A percentile compares a stretch with the other conserved stretches of the same genome.
Conservation (phyloP, 2,888 invertebrate genomes). For the Brachyptera putata region DNA sequence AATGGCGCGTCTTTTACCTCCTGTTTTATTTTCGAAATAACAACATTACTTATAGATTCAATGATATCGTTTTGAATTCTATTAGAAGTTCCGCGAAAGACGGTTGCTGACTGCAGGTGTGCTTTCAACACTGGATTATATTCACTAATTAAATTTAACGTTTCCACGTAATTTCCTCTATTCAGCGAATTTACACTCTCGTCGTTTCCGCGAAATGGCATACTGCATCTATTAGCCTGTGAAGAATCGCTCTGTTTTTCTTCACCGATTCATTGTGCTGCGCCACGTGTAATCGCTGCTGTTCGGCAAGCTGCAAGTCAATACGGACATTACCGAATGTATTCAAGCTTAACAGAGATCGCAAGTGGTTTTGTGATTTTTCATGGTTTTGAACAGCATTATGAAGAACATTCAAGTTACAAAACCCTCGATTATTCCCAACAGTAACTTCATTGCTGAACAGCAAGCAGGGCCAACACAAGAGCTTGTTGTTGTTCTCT, state of each 20-base stretch:
- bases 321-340: conserved; percentile 18
- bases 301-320: conserved; percentile 3
- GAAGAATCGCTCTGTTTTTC: conserved; percentile 2
- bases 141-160: conserved; percentile 23
- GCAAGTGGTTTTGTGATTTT: background rate
- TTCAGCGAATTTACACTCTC: conserved; percentile 2
- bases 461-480: conserved; percentile 16
- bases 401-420: conserved; percentile 10
- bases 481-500: too few relatives aligned
- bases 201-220: conserved; percentile 19
- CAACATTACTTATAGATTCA: background rate
- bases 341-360: background rate
- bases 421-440: background rate
- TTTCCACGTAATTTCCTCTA: conserved; percentile 16
- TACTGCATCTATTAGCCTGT: conserved; percentile 10
- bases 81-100: conserved; percentile 19
- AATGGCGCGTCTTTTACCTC: background rate
- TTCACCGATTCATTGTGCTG: conserved; percentile 15
- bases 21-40: background rate
- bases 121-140: conserved; percentile 8
- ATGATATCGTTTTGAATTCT: conserved; percentile 22
- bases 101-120: background rate
- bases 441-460: conserved; percentile 10
- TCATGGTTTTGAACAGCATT: conserved; percentile 18
- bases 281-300: background rate